phyloP scores from a whole-genome alignment of 1,140 invertebrate species.

The Drosophila rufa region DNA sequence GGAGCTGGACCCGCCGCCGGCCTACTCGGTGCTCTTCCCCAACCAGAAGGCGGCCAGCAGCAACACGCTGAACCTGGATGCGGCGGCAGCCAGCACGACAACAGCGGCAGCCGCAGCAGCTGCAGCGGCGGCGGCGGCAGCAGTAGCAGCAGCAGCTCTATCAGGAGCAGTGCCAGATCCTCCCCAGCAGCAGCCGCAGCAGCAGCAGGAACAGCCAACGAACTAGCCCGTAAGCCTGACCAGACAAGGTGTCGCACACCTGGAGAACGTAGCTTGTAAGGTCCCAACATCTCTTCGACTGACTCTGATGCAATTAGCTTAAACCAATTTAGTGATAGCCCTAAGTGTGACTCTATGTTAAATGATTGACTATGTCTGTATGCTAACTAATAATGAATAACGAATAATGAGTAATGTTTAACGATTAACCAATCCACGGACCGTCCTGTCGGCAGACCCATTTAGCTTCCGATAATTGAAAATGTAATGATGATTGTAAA shows the following conservation, averaged over 20 bases:
- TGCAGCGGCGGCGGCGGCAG: constrained; percentile 41
- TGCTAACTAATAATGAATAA: constrained; percentile 25
- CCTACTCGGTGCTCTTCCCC: constrained; percentile 84
- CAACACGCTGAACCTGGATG: constrained; percentile 72
- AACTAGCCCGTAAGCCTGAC: constrained; percentile 73
- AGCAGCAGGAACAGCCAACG: constrained; percentile 51
- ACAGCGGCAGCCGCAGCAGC: constrained; percentile 56
- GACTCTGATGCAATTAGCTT: constrained; percentile 83
- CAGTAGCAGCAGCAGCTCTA: constrained; percentile 16
- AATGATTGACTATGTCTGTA: constrained; percentile 51
- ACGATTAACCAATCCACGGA: constrained; percentile 8
- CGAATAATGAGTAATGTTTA: not conserved
- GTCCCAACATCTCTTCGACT: constrained; percentile 75
- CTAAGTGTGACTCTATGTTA: constrained; percentile 62
- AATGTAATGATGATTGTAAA: constrained; percentile 37
- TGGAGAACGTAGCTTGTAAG: constrained; percentile 62
- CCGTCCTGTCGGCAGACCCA: constrained; percentile 46
- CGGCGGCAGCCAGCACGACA: constrained; percentile 61
- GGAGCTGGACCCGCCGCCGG: constrained; percentile 83
- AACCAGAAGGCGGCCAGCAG: constrained; percentile 83
- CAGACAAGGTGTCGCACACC: constrained; percentile 59
- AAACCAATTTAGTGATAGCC: constrained; percentile 73
- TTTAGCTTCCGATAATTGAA: constrained; percentile 35
- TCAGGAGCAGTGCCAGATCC: constrained; percentile 16
- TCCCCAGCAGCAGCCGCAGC: constrained; percentile 11